These are phyloP conservation scores for Phalacrocorax carbo DNA, from an alignment of 2,113 vertebrate genomes.

Conservation along the genomic window DNA sequence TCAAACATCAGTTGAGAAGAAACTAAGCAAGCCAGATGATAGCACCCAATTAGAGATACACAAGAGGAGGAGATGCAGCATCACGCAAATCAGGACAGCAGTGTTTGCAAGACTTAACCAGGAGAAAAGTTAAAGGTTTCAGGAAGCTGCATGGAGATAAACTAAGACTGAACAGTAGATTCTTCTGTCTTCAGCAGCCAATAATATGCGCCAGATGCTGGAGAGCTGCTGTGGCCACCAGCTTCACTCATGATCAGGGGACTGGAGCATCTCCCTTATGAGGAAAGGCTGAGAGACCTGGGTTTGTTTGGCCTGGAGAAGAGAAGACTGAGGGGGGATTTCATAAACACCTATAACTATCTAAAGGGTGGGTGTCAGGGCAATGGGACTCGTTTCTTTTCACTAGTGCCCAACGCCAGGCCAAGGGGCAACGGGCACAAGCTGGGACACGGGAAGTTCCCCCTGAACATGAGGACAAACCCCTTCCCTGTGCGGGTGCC, in stretches of 20 bases:
- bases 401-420: too few relatives aligned
- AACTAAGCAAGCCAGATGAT: neutral
- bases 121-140: neutral
- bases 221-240: neutral
- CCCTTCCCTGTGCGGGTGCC: too few relatives aligned
- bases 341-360: too few relatives aligned
- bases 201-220: fast-evolving
- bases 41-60: neutral
- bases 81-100: neutral
- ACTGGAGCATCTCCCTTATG: too few relatives aligned
- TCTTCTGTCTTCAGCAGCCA: neutral
- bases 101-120: neutral
- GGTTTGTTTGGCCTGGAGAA: too few relatives aligned
- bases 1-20: neutral
- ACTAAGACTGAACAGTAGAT: neutral
- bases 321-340: too few relatives aligned
- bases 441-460: too few relatives aligned
- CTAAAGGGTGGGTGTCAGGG: too few relatives aligned
- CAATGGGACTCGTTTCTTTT: too few relatives aligned
- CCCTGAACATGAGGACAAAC: too few relatives aligned
- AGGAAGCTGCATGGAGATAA: neutral
- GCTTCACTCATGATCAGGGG: neutral
- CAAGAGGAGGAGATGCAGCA: neutral
- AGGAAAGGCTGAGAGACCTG: too few relatives aligned
- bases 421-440: too few relatives aligned